Conservation (phyloP, 1,140 invertebrate genomes). For the Neodiprion virginianus region DNA sequence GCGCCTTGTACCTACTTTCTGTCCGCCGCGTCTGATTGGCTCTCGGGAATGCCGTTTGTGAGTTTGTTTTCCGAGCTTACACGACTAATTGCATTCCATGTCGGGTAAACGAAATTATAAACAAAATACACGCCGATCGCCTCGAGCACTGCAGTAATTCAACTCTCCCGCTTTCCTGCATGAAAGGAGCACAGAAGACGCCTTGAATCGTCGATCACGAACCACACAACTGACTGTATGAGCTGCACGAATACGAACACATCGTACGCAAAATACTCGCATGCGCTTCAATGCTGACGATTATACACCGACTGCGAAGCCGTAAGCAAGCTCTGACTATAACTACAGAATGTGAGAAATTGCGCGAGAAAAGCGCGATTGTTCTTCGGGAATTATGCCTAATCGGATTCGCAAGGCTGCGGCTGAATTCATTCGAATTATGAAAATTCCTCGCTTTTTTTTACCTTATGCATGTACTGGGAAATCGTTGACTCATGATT, state of each 20-base stretch:
- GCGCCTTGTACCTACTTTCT: no score
- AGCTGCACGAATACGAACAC: neutral
- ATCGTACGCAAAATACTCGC: neutral
- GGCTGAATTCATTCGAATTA: neutral
- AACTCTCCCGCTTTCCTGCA: constrained; percentile 29
- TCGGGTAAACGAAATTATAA: constrained; percentile 51
- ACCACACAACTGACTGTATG: neutral
- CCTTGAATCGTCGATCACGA: constrained; percentile 22
- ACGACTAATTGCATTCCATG: constrained; percentile 39
- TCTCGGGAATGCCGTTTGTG: no score
- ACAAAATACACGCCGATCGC: constrained; percentile 24
- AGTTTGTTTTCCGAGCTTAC: neutral
- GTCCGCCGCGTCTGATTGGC: no score
- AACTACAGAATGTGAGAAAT: neutral
- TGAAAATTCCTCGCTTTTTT: constrained; percentile 19
- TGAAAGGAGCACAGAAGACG: constrained; percentile 38
- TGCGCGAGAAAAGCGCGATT: constrained; percentile 31
- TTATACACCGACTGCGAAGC: neutral
- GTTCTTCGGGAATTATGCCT: constrained; percentile 37
- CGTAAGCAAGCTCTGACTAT: neutral
- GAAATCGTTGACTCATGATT: constrained; percentile 33
- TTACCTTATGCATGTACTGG: constrained; percentile 20
- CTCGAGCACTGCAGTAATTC: no score
- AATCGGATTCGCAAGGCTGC: constrained; percentile 41
- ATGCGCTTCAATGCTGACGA: neutral